A percentile compares a stretch with the other conserved stretches of the same genome.
Conservation (phyloP, 2,888 invertebrate genomes). For the Lepidocyrtoides sp. region DNA sequence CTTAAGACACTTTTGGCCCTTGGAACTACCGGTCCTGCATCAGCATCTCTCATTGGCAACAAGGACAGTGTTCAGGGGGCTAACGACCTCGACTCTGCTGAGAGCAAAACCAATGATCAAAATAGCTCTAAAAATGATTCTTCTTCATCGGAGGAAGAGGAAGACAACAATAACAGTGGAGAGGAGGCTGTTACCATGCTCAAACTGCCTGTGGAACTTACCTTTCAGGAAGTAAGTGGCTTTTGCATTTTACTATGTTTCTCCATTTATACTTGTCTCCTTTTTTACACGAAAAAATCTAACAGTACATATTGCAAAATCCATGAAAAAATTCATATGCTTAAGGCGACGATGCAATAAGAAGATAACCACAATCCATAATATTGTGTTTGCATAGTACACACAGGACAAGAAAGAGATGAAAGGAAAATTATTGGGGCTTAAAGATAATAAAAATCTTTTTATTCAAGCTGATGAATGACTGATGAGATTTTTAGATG, state of each 20-base stretch:
- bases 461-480: slow-evolving; percentile 48
- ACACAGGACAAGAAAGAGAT: slow-evolving; percentile 1
- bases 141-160: slow-evolving; percentile 75
- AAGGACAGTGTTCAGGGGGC: slow-evolving; percentile 46
- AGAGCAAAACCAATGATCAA: slow-evolving; percentile 81
- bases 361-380: neutral
- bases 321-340: neutral
- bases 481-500: slow-evolving; percentile 37
- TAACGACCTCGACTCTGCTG: slow-evolving; percentile 84
- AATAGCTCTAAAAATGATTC: slow-evolving; percentile 72
- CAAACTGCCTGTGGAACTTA: slow-evolving; percentile 85
- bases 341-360: neutral
- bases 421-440: slow-evolving; percentile 68
- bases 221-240: slow-evolving; percentile 84
- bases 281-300: neutral
- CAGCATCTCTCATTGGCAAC: slow-evolving; percentile 62
- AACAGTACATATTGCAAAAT: neutral
- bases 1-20: slow-evolving; percentile 76
- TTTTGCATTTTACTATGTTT: neutral
- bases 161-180: slow-evolving; percentile 80
- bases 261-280: neutral
- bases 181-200: slow-evolving; percentile 83
- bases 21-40: slow-evolving; percentile 61
- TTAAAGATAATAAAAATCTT: slow-evolving; percentile 49
- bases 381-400: neutral